phyloP scores from a whole-genome alignment of 2,113 vertebrate species.

The Cochlearius cochlearius region DNA sequence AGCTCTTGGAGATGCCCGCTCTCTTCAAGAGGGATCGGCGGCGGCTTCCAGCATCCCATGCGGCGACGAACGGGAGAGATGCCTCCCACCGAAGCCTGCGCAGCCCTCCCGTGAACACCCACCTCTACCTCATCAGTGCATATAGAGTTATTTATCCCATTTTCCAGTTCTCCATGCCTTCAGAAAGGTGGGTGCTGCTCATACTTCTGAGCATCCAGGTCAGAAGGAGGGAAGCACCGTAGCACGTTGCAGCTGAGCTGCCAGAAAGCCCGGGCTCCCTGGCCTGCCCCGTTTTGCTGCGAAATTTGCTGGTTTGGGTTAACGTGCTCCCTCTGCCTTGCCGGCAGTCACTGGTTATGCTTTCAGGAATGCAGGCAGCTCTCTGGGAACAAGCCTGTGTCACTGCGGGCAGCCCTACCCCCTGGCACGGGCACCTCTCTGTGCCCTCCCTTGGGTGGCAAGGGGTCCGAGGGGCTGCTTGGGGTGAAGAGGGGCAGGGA shows the following conservation, averaged over 20 bases:
- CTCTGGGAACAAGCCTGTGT: fast-evolving
- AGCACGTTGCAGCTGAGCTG: neutral
- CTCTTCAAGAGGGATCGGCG: neutral
- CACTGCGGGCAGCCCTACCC: neutral
- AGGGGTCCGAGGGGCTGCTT: neutral
- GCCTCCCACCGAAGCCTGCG: fast-evolving
- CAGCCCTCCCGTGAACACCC: fast-evolving
- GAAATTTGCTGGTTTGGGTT: neutral
- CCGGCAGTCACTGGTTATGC: neutral
- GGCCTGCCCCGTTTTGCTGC: neutral
- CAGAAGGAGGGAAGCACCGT: neutral
- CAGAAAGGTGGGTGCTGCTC: neutral
- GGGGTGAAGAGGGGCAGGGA: neutral
- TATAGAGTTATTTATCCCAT: neutral
- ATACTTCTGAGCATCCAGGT: neutral
- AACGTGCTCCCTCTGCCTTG: neutral
- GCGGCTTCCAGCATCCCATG: neutral
- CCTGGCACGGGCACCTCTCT: neutral
- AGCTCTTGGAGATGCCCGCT: fast-evolving
- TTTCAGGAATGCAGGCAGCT: neutral
- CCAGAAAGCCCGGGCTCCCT: neutral
- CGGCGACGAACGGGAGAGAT: neutral
- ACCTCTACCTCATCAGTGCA: neutral
- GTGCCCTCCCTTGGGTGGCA: neutral
- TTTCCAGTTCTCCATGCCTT: neutral